phyloP scores from a whole-genome alignment of 2,888 invertebrate genomes.

The Ceratothoa steindachneri region DNA sequence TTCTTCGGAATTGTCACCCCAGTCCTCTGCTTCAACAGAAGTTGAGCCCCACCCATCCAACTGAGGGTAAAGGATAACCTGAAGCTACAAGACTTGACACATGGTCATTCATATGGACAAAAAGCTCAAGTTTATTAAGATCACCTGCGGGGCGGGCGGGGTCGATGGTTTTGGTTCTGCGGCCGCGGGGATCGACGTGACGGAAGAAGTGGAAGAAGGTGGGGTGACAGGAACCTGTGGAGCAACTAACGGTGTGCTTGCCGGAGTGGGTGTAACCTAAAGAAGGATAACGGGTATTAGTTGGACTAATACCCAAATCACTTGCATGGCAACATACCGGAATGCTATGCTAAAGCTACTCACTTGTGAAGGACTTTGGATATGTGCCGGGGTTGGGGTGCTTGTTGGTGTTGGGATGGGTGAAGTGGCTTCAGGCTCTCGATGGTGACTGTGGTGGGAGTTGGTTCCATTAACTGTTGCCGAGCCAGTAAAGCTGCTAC shows the following conservation, averaged over 20 bases:
- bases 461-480: slow-evolving; percentile 34
- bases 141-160: slow-evolving; percentile 33
- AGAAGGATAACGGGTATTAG: not conserved
- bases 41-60: slow-evolving; percentile 24
- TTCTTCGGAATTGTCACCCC: slow-evolving; percentile 28
- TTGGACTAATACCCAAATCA: not conserved
- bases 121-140: not conserved
- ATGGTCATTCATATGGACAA: too few species aligned
- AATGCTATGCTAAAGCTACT: too few species aligned
- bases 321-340: not conserved
- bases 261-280: slow-evolving; percentile 22
- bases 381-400: slow-evolving; percentile 32
- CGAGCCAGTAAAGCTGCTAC: slow-evolving; percentile 12
- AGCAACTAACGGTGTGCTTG: slow-evolving; percentile 14
- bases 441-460: slow-evolving; percentile 39
- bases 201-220: slow-evolving; percentile 37
- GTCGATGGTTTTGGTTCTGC: slow-evolving; percentile 43
- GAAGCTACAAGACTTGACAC: too few species aligned
- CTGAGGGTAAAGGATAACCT: too few species aligned
- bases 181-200: slow-evolving; percentile 17
- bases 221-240: slow-evolving; percentile 27
- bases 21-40: slow-evolving; percentile 1
- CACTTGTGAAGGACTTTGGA: slow-evolving; percentile 37
- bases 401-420: slow-evolving; percentile 46
- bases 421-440: slow-evolving; percentile 53